A percentile compares a stretch with the other conserved stretches of the same genome.
These are phyloP conservation scores for Drosophila mettleri DNA, from an alignment of 2,888 invertebrate genomes.

Conservation along the genomic window DNA sequence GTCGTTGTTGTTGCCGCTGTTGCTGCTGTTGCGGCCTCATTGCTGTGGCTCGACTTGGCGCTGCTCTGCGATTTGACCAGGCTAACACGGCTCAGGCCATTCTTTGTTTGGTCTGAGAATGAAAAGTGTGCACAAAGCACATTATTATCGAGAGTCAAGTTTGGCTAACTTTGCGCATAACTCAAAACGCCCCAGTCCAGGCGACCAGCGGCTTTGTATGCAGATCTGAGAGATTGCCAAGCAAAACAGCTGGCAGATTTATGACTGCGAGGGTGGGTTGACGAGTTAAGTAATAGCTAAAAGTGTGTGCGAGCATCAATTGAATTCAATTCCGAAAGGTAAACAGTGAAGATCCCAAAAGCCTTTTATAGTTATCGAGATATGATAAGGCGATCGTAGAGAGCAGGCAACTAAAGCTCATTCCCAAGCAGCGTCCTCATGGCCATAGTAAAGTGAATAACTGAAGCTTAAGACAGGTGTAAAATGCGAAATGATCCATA, in stretches of 20 bases:
- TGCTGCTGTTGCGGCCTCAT: conserved; percentile 52
- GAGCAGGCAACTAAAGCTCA: not conserved
- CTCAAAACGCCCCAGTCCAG: conserved; percentile 42
- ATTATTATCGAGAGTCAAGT: conserved; percentile 20
- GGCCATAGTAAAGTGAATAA: too few relatives aligned
- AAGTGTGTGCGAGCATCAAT: too few relatives aligned
- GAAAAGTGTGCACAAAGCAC: not conserved
- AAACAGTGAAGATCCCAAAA: too few relatives aligned
- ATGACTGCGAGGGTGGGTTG: conserved; percentile 66
- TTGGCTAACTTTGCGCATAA: conserved; percentile 35
- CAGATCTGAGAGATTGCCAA: conserved; percentile 41
- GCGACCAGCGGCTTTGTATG: conserved; percentile 25
- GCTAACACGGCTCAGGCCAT: conserved; percentile 57
- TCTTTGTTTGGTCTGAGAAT: conserved; percentile 51
- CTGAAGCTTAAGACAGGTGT: too few relatives aligned
- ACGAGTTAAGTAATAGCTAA: too few relatives aligned
- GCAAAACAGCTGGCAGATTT: conserved; percentile 72
- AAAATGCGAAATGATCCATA: too few relatives aligned
- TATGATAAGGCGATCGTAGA: not conserved
- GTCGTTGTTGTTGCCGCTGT: conserved; percentile 49
- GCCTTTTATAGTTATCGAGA: not conserved
- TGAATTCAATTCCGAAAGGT: too few relatives aligned
- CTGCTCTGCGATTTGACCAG: conserved; percentile 70
- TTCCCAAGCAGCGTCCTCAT: too few relatives aligned
- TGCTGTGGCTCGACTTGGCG: conserved; percentile 60